These are phyloP conservation scores for Eleutherodactylus coqui DNA, from an alignment of 2,797 vertebrate genomes.

Conservation along the genomic window DNA sequence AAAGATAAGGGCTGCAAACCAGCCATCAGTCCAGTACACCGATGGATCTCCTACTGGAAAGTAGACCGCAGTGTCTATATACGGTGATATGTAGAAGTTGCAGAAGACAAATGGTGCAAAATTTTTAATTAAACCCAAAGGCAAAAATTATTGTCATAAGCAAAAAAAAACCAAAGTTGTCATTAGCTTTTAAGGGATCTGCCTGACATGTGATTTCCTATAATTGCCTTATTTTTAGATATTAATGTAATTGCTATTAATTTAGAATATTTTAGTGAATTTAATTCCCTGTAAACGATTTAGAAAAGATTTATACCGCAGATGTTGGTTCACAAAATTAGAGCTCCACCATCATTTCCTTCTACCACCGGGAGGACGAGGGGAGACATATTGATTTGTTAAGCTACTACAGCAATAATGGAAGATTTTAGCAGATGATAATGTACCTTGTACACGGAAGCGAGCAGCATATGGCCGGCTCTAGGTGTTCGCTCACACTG, in stretches of 20 bases:
- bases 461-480: slow-evolving; percentile 44
- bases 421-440: neutral
- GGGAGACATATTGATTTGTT: neutral
- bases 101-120: too few relatives aligned
- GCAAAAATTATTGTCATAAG: too few relatives aligned
- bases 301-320: neutral
- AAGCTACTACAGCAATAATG: neutral
- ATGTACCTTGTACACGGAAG: neutral
- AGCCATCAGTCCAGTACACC: too few relatives aligned
- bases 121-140: too few relatives aligned
- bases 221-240: neutral
- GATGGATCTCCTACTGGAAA: too few relatives aligned
- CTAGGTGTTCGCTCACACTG: slow-evolving; percentile 42
- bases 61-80: too few relatives aligned
- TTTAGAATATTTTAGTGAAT: neutral
- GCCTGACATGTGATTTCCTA: too few relatives aligned
- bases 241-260: neutral
- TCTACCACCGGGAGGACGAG: neutral
- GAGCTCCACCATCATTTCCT: neutral
- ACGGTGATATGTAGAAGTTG: too few relatives aligned
- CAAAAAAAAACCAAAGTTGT: too few relatives aligned
- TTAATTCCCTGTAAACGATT: neutral
- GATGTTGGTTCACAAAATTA: neutral
- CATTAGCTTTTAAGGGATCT: too few relatives aligned
- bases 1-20: too few relatives aligned